phyloP scores from a whole-genome alignment of 2,113 vertebrate genomes.

The Cochlearius cochlearius region DNA sequence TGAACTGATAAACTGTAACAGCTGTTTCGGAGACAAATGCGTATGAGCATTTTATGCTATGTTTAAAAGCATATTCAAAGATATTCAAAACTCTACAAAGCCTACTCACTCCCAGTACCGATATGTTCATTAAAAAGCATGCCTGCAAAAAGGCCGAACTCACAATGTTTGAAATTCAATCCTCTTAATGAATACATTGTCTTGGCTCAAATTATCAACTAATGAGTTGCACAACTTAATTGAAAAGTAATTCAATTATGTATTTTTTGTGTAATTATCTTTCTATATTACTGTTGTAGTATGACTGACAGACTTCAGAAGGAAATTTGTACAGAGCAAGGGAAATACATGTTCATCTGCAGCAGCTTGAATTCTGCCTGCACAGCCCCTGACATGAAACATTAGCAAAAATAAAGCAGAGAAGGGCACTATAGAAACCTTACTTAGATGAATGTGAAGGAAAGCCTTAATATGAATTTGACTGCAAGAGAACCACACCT shows the following conservation, averaged over 20 bases:
- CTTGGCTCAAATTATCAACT: neutral
- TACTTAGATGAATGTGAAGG: neutral
- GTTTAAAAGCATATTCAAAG: neutral
- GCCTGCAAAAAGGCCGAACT: neutral
- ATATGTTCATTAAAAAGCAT: neutral
- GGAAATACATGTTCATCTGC: neutral
- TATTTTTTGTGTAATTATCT: neutral
- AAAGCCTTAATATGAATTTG: neutral
- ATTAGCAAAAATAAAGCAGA: neutral
- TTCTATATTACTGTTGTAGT: neutral
- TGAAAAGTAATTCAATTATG: neutral
- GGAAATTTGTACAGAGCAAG: neutral
- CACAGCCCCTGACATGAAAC: neutral
- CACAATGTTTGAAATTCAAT: neutral
- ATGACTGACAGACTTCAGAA: neutral
- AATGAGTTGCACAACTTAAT: neutral
- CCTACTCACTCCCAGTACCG: neutral
- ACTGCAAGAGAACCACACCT: neutral
- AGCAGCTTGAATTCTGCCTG: neutral
- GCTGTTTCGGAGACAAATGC: neutral
- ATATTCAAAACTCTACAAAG: neutral
- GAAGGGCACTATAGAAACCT: neutral
- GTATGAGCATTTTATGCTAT: neutral
- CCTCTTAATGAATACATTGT: neutral
- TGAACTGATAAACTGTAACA: neutral